phyloP scores from a whole-genome alignment of 2,113 vertebrate genomes.

The Syngnathus floridae region DNA sequence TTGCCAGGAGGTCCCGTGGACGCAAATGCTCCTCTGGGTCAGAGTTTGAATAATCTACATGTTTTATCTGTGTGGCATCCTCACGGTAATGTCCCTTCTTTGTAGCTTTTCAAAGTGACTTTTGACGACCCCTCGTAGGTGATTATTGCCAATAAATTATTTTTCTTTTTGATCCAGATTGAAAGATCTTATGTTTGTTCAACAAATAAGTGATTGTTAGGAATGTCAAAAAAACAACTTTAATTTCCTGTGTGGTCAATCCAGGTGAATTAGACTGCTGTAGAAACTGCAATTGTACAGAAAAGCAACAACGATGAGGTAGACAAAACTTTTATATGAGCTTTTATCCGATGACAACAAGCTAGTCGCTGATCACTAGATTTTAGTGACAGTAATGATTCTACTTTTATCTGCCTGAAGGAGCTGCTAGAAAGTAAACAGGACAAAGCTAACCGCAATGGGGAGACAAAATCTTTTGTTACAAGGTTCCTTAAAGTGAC shows the following conservation, averaged over 20 bases:
- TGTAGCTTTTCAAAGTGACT: background rate
- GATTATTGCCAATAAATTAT: background rate
- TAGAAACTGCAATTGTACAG: too few species aligned
- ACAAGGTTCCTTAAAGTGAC: too few species aligned
- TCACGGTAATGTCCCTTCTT: background rate
- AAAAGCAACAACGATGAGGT: too few species aligned
- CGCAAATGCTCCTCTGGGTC: constrained; percentile 1
- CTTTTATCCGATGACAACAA: too few species aligned
- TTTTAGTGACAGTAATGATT: too few species aligned
- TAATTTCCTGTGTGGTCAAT: background rate
- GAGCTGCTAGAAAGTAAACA: too few species aligned
- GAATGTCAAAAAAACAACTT: background rate
- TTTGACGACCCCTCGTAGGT: background rate
- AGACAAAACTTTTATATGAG: too few species aligned
- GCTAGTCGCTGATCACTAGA: too few species aligned
- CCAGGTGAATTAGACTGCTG: background rate
- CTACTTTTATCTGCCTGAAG: too few species aligned
- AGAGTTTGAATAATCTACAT: background rate
- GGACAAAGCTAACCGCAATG: too few species aligned
- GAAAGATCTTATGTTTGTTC: background rate
- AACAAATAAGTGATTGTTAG: background rate
- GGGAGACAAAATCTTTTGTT: too few species aligned
- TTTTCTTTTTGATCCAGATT: too few species aligned
- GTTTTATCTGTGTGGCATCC: background rate
- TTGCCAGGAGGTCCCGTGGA: background rate